A percentile compares a stretch with the other conserved stretches of the same genome.
Evolutionary conservation across 2,113 vertebrate genomes (phyloP).

Genomic region (Psettodes erumei): DNA sequence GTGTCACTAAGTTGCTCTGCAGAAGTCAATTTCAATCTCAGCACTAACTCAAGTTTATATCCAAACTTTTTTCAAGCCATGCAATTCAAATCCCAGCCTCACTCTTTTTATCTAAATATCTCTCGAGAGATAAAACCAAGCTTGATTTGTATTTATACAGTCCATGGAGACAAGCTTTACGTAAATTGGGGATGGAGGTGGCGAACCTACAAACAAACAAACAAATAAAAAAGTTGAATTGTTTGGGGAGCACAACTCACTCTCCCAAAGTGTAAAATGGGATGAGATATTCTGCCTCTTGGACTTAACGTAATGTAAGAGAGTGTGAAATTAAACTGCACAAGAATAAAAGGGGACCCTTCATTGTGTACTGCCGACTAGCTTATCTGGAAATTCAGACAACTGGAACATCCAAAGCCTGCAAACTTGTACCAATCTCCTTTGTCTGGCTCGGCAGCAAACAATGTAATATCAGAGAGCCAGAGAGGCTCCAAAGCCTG

Average conservation of each 20-base stretch:
- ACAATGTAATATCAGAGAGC: conserved; percentile 83
- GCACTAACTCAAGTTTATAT: conserved; percentile 48
- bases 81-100: conserved; percentile 34
- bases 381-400: conserved; percentile 86
- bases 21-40: conserved; percentile 56
- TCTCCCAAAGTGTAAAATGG: conserved; percentile 83
- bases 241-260: conserved; percentile 77
- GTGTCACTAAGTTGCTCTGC: conserved; percentile 35
- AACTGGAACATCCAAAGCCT: conserved; percentile 86
- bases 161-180: conserved; percentile 46
- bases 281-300: conserved; percentile 84
- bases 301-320: conserved; percentile 85
- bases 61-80: conserved; percentile 45
- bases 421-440: conserved; percentile 84
- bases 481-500: conserved; percentile 76
- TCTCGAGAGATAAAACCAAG: conserved; percentile 37
- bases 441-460: conserved; percentile 81
- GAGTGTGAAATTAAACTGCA: conserved; percentile 86
- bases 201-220: conserved; percentile 35
- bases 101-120: conserved; percentile 48
- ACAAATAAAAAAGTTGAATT: conserved; percentile 81
- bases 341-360: conserved; percentile 77
- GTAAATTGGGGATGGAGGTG: conserved; percentile 31
- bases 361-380: conserved; percentile 78
- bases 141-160: conserved; percentile 85